A percentile compares a stretch with the other conserved stretches of the same genome.
Conservation (phyloP, 2,888 invertebrate genomes). For the Agapetus fuscipes region DNA sequence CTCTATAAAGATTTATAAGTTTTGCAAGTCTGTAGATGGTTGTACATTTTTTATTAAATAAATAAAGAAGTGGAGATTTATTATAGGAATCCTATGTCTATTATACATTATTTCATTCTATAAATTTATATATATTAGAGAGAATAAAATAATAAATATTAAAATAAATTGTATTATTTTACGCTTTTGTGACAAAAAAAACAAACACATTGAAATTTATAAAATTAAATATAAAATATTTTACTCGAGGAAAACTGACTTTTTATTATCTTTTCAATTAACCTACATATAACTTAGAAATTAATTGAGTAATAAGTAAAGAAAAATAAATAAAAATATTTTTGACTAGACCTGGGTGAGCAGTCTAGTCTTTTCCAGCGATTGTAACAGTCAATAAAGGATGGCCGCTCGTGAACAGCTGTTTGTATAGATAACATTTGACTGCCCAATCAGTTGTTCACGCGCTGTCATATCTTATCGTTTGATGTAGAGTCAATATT, state of each 20-base stretch:
- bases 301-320: no score
- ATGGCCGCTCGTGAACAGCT: no score
- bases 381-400: no score
- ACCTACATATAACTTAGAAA: no score
- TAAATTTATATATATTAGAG: slow-evolving; percentile 17
- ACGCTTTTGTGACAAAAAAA: slow-evolving; percentile 21
- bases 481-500: no score
- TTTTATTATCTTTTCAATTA: slow-evolving; percentile 6
- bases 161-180: slow-evolving; percentile 20
- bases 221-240: slow-evolving; percentile 19
- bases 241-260: slow-evolving; percentile 12
- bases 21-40: slow-evolving; percentile 16
- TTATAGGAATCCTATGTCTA: slow-evolving; percentile 16
- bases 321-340: no score
- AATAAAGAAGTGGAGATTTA: neutral
- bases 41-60: slow-evolving; percentile 17
- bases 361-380: no score
- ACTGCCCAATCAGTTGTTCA: no score
- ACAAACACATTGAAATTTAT: slow-evolving; percentile 16
- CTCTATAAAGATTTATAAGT: neutral
- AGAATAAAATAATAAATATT: slow-evolving; percentile 7
- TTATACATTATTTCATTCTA: slow-evolving; percentile 14
- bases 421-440: no score
- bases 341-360: no score
- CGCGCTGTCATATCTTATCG: no score